Percentiles rank a stretch among this genome's conserved stretches.
Evolutionary conservation across 2,113 vertebrate species (phyloP).

Genomic region (Parus major): DNA sequence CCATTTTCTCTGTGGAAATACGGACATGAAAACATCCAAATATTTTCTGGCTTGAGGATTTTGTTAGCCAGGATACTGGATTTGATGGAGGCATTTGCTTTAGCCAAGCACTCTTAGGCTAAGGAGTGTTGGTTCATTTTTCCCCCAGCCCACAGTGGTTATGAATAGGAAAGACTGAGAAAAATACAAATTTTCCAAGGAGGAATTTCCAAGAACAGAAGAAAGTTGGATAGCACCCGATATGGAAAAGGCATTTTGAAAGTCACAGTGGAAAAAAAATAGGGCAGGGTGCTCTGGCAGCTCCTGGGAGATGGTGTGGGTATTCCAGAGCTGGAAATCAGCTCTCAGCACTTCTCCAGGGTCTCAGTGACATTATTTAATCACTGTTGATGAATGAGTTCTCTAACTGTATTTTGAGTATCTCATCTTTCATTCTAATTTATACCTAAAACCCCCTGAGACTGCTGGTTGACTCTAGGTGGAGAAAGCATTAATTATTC

Average conservation of each 20-base stretch:
- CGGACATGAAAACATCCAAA: background rate
- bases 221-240: background rate
- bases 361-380: constrained; percentile 12
- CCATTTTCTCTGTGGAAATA: background rate
- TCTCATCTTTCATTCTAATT: constrained; percentile 58
- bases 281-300: background rate
- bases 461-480: constrained; percentile 20
- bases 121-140: background rate
- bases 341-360: background rate
- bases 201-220: background rate
- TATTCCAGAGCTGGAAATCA: background rate
- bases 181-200: background rate
- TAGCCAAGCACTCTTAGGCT: background rate
- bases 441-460: background rate
- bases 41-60: background rate
- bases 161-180: background rate
- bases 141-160: background rate
- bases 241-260: background rate
- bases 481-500: constrained; percentile 49
- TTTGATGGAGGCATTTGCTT: background rate
- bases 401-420: constrained; percentile 29
- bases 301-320: background rate
- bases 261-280: background rate
- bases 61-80: background rate
- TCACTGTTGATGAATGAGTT: background rate